Base-by-base conservation (phyloP, 2,113 vertebrate species). In the Lipotes vexillifer region DNA sequence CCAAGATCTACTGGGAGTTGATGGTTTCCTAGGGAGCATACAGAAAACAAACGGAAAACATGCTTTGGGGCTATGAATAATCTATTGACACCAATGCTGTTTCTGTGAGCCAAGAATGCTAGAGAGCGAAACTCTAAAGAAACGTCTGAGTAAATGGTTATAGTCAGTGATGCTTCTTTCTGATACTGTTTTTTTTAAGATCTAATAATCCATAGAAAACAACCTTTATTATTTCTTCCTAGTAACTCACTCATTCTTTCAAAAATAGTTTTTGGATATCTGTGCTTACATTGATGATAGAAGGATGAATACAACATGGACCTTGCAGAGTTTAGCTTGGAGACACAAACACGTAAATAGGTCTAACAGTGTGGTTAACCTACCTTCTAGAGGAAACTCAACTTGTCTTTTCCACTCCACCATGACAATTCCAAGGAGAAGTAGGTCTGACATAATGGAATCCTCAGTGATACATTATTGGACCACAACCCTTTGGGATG, bases 41-140 rank as follows among this genome's bases (percentile, higher is more conserved):
- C 21, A 93, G 33, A 88, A 97, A 94, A 97, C 97, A 97, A 95
- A 96, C n/a, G 77, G 71, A 93, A 97, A 95, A 66, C 59, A 88
- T 36, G 25, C 14, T 80, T 84, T 90, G 41, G 38, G 82, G 4
- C 72, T 95, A 66, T 95, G 71, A 95, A 81, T 93, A 81, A 93
- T 77, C 15, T 84, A 66, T 21, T 96, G 96, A 89, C 81, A 94
- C 36, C 41, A 59, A 4, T 59, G n/a, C 25, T 93, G 18, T 65
- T 94, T 94, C 38, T 80, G 55, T 23, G 44, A 77, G 95, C 95
- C 92, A 96, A 96, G 82, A 95, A 95, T 90, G 55, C 44, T 68
- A 31, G 57, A 85, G 41, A 85, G 80, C 41, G 85, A 66, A 94
- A 29, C 29, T 75, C 75, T 74, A 80, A 87, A 71, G 66, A 61